These are phyloP conservation scores for Macrotrachela quadricornifera DNA, from an alignment of 1,140 invertebrate species.

Conservation along the genomic window DNA sequence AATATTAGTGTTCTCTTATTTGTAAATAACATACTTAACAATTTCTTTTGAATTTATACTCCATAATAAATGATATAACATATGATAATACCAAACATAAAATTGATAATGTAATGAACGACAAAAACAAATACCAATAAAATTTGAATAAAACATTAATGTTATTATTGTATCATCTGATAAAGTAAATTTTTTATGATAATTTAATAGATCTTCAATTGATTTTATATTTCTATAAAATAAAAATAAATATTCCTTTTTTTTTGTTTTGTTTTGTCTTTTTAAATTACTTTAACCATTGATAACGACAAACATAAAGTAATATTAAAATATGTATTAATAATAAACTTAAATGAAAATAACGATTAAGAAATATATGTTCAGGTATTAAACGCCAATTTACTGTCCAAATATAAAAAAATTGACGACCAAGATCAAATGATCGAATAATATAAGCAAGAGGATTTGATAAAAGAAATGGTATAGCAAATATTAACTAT, in stretches of 20 bases:
- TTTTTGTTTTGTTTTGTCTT: not conserved
- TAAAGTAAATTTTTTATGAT: conserved; percentile 11
- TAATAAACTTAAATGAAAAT: conserved; percentile 61
- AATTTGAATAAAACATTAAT: conserved; percentile 70
- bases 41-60: conserved; percentile 41
- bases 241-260: not conserved
- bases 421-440: conserved; percentile 79
- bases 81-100: conserved; percentile 97
- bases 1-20: not conserved
- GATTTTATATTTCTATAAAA: not conserved
- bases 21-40: conserved; percentile 18
- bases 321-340: conserved; percentile 36
- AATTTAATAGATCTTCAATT: not conserved
- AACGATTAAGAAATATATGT: conserved; percentile 53
- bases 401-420: conserved; percentile 91
- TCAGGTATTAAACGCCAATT: conserved; percentile 75
- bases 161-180: conserved; percentile 41
- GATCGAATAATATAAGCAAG: conserved; percentile 62
- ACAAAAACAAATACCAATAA: conserved; percentile 66
- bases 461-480: conserved; percentile 64
- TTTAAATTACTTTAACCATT: not conserved
- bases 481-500: conserved; percentile 19
- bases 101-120: conserved; percentile 97
- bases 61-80: conserved; percentile 60
- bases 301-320: too few relatives aligned